Percentiles rank a stretch among this genome's conserved stretches.
Evolutionary conservation across 2,888 invertebrate genomes (phyloP).

Genomic region (Brachyptera putata): DNA sequence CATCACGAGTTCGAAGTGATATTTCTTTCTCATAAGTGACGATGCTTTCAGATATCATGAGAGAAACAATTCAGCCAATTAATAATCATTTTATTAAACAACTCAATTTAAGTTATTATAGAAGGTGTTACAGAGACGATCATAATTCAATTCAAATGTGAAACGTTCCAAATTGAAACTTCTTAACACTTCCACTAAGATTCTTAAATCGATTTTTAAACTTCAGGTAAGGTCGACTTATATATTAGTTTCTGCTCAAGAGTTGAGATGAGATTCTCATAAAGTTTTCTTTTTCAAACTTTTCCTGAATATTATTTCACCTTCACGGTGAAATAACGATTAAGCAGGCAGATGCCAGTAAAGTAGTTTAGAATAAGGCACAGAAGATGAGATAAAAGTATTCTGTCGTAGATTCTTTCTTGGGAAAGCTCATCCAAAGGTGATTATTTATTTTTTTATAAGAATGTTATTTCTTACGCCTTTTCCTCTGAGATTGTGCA

Average conservation of each 20-base stretch:
- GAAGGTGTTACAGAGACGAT: slow-evolving; percentile 4
- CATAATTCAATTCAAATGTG: background rate
- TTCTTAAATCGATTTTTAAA: slow-evolving; percentile 5
- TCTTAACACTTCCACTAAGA: background rate
- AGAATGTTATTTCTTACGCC: no score
- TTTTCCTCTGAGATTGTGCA: no score
- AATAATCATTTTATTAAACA: no score
- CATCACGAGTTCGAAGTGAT: no score
- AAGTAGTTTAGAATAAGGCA: slow-evolving; percentile 18
- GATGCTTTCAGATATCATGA: no score
- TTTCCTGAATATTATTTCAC: slow-evolving; percentile 11
- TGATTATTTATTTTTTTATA: slow-evolving; percentile 8
- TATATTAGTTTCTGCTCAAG: slow-evolving; percentile 1
- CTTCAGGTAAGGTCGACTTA: slow-evolving; percentile 10
- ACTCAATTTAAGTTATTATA: no score
- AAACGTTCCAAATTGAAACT: slow-evolving; percentile 6
- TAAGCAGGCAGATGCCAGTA: background rate
- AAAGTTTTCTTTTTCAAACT: slow-evolving; percentile 3
- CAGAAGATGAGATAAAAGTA: slow-evolving; percentile 10
- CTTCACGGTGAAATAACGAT: background rate
- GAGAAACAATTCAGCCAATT: no score
- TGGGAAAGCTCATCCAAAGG: background rate
- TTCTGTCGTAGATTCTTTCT: background rate
- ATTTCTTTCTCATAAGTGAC: no score
- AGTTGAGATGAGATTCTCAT: slow-evolving; percentile 8